A percentile compares a stretch with the other conserved stretches of the same genome.
phyloP scores from a whole-genome alignment of 2,888 invertebrate species.

The Chalcis sispes region DNA sequence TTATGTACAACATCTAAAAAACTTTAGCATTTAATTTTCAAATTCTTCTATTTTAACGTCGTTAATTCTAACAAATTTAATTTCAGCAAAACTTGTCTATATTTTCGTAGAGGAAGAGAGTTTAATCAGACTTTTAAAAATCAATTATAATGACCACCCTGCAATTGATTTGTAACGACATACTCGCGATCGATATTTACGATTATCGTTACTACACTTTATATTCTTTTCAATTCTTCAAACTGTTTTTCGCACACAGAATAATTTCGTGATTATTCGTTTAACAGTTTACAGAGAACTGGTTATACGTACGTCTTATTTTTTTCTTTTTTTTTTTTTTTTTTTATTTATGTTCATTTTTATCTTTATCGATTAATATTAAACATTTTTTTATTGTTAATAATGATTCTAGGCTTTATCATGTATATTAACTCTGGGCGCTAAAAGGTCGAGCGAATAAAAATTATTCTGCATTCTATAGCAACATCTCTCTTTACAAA shows the following conservation, averaged over 20 bases:
- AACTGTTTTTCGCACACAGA: slow-evolving; percentile 11
- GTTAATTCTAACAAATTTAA: neutral
- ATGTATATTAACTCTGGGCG: slow-evolving; percentile 4
- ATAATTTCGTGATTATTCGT: neutral
- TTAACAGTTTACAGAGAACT: slow-evolving; percentile 31
- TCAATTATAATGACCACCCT: slow-evolving; percentile 40
- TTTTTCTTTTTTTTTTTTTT: too few relatives aligned
- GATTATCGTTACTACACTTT: slow-evolving; percentile 39
- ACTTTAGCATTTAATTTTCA: neutral
- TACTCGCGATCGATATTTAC: neutral
- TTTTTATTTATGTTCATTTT: neutral
- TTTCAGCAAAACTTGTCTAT: neutral
- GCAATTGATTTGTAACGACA: slow-evolving; percentile 13
- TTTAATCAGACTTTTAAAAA: slow-evolving; percentile 42
- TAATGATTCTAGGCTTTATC: neutral
- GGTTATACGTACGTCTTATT: neutral
- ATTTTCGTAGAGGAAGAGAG: slow-evolving; percentile 29
- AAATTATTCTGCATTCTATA: slow-evolving; percentile 12
- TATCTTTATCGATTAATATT: slow-evolving; percentile 9
- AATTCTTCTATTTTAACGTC: slow-evolving; percentile 13
- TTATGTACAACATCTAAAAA: slow-evolving; percentile 45
- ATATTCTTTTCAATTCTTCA: neutral
- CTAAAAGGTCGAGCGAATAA: slow-evolving; percentile 18
- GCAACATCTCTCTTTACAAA: slow-evolving; percentile 41
- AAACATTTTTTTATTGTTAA: neutral